phyloP scores from a whole-genome alignment of 1,140 invertebrate genomes.

The Mya arenaria region DNA sequence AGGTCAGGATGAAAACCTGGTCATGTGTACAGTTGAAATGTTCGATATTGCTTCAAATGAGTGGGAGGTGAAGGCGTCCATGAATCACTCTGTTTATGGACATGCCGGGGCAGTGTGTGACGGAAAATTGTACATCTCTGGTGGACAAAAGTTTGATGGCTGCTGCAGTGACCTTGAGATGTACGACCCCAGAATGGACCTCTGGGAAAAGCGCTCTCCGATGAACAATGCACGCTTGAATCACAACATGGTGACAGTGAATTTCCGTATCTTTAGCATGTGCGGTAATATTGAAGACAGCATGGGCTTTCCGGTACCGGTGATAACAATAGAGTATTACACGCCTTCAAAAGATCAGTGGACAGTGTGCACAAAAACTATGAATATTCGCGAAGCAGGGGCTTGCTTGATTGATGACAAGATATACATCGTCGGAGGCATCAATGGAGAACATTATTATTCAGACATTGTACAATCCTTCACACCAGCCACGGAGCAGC shows the following conservation, averaged over 20 bases:
- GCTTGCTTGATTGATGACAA: constrained; percentile 72
- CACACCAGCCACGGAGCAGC: constrained; percentile 67
- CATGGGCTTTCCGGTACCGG: constrained; percentile 76
- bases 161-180: constrained; percentile 73
- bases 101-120: constrained; percentile 76
- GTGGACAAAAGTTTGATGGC: constrained; percentile 77
- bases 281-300: constrained; percentile 79
- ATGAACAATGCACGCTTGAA: constrained; percentile 76
- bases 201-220: constrained; percentile 73
- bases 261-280: constrained; percentile 72
- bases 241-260: constrained; percentile 76
- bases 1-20: constrained; percentile 79
- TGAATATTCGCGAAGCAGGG: constrained; percentile 78
- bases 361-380: constrained; percentile 71
- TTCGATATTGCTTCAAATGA: constrained; percentile 77
- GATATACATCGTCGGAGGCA: constrained; percentile 78
- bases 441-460: constrained; percentile 77
- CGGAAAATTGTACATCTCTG: constrained; percentile 75
- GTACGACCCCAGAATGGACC: constrained; percentile 70
- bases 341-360: constrained; percentile 73
- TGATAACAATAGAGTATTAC: constrained; percentile 76
- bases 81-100: constrained; percentile 75
- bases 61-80: constrained; percentile 75
- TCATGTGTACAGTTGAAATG: constrained; percentile 78
- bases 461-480: constrained; percentile 74